A percentile compares a stretch with the other conserved stretches of the same genome.
These are phyloP conservation scores for Dyspetes luteomarginatus DNA, from an alignment of 2,888 invertebrate genomes.

Conservation along the genomic window DNA sequence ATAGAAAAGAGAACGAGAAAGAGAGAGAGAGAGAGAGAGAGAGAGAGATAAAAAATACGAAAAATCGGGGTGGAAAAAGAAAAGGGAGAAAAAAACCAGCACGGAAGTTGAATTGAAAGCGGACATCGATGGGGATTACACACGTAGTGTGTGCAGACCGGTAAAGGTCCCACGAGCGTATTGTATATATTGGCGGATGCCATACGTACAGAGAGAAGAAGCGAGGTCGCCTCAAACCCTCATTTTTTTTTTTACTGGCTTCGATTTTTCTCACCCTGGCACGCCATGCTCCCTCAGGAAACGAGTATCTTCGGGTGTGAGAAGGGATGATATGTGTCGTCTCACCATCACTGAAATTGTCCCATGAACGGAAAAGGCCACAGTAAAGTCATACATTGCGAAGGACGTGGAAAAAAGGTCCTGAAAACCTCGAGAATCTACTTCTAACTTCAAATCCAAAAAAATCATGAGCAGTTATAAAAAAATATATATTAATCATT, in stretches of 20 bases:
- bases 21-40: conserved; percentile 15
- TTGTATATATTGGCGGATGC: conserved; percentile 54
- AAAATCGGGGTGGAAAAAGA: conserved; percentile 32
- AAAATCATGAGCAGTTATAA: too few relatives aligned
- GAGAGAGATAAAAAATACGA: conserved; percentile 9
- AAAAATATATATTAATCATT: too few relatives aligned
- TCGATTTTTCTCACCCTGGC: conserved; percentile 60
- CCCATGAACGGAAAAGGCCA: conserved; percentile 45
- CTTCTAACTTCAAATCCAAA: too few relatives aligned
- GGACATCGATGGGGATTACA: conserved; percentile 73
- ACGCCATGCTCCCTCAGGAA: background rate
- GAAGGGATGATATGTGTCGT: conserved; percentile 45
- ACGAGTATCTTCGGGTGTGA: conserved; percentile 1
- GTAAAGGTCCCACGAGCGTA: conserved; percentile 47
- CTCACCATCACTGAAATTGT: conserved; percentile 30
- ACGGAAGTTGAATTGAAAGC: conserved; percentile 71
- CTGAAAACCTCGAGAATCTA: background rate
- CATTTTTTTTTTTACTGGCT: conserved; percentile 24
- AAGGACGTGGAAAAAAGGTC: background rate
- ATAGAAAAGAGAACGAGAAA: conserved; percentile 33
- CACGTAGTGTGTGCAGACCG: conserved; percentile 62
- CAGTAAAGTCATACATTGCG: conserved; percentile 1
- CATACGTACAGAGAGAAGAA: conserved; percentile 18
- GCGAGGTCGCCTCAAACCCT: conserved; percentile 42
- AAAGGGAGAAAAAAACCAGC: conserved; percentile 44